These are phyloP conservation scores for Tenualosa ilisha DNA, from an alignment of 2,797 vertebrate genomes.

Conservation along the genomic window DNA sequence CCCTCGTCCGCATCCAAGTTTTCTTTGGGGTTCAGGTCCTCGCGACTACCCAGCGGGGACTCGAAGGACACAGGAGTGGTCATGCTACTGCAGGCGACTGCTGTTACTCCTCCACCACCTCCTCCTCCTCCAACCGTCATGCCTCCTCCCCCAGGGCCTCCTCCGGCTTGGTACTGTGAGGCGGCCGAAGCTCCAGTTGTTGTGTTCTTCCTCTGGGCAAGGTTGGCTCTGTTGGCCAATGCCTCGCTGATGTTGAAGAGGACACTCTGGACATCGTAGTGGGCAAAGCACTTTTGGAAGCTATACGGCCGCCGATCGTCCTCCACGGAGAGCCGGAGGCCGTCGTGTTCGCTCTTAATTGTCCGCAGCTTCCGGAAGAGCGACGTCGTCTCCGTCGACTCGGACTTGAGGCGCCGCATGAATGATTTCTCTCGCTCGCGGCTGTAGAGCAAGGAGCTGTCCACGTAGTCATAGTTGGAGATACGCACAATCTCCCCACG, in stretches of 20 bases:
- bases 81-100: conserved; percentile 52
- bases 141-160: conserved; percentile 56
- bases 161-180: conserved; percentile 75
- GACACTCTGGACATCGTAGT: conserved; percentile 96
- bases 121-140: conserved; percentile 29
- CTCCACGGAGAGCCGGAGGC: conserved; percentile 82
- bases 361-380: conserved; percentile 89
- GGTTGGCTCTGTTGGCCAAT: conserved; percentile 81
- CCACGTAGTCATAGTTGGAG: conserved; percentile 88
- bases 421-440: conserved; percentile 88
- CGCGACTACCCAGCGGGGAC: conserved; percentile 89
- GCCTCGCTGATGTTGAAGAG: conserved; percentile 96
- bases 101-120: conserved; percentile 25
- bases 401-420: conserved; percentile 86
- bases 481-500: conserved; percentile 89
- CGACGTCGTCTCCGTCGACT: conserved; percentile 83
- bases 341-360: conserved; percentile 89
- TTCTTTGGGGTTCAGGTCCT: conserved; percentile 94
- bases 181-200: conserved; percentile 95
- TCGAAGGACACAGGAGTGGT: conserved; percentile 75
- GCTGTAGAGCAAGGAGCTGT: conserved; percentile 79
- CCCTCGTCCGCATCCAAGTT: conserved; percentile 90
- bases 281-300: conserved; percentile 93
- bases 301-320: conserved; percentile 84
- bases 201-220: conserved; percentile 91